Percentiles rank a stretch among this genome's conserved stretches.
These are phyloP conservation scores for Drepanosiphum platanoidis DNA, from an alignment of 2,888 invertebrate genomes.

Conservation along the genomic window DNA sequence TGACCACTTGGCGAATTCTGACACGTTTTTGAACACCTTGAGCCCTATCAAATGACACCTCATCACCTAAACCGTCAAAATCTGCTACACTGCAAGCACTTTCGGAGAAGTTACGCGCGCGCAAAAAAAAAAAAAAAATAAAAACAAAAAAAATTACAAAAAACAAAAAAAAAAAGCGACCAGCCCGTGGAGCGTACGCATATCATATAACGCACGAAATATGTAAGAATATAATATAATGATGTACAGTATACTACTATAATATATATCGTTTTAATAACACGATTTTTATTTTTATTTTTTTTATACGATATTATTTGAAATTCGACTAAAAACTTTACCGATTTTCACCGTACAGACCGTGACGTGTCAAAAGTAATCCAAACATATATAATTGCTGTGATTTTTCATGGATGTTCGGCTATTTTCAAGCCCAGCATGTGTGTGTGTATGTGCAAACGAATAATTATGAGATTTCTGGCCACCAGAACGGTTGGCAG, in stretches of 20 bases:
- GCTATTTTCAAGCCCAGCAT: neutral
- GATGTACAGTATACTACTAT: neutral
- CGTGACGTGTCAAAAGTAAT: neutral
- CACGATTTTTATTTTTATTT: too few species aligned
- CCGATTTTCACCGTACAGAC: neutral
- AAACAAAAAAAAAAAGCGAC: too few species aligned
- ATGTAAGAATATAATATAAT: neutral
- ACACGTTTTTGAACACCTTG: neutral
- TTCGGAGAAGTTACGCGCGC: neutral
- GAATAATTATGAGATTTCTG: neutral
- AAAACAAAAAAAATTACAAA: too few species aligned
- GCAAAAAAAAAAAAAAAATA: too few species aligned
- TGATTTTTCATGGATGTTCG: neutral
- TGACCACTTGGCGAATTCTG: neutral
- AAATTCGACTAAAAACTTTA: neutral
- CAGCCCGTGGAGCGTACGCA: neutral
- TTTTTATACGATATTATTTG: neutral
- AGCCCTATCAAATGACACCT: neutral
- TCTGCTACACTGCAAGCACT: neutral
- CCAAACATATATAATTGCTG: neutral
- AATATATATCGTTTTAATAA: neutral
- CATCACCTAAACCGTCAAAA: neutral
- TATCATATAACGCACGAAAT: neutral
- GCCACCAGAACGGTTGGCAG: neutral
- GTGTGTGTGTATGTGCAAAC: neutral